Evolutionary conservation across 1,140 invertebrate species (phyloP).

Genomic region (Ridgeia piscesae): DNA sequence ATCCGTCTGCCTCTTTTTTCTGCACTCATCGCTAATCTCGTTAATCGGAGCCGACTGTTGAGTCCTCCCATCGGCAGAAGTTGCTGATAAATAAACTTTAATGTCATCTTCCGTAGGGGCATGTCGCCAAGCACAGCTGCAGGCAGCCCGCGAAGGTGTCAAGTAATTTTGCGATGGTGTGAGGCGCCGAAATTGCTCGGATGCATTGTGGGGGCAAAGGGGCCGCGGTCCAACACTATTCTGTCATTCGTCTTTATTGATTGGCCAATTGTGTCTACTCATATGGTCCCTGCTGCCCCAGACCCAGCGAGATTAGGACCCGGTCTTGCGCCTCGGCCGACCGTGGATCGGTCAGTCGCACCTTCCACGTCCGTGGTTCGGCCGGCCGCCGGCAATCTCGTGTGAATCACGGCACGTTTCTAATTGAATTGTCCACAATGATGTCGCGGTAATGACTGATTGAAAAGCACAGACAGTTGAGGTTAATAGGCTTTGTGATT

Average conservation of each 20-base stretch:
- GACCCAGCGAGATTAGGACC: background rate
- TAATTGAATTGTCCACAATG: constrained; percentile 6
- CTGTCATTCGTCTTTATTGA: constrained; percentile 5
- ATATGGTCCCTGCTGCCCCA: background rate
- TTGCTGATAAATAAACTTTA: background rate
- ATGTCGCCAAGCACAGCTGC: constrained; percentile 7
- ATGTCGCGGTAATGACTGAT: background rate
- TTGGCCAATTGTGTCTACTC: background rate
- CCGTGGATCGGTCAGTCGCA: background rate
- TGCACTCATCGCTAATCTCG: background rate
- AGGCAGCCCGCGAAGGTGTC: background rate
- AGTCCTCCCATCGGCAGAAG: background rate
- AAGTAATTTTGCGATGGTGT: constrained; percentile 20
- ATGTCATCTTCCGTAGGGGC: background rate
- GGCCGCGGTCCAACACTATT: background rate
- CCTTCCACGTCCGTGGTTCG: background rate
- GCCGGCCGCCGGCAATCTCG: background rate
- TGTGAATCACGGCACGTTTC: background rate
- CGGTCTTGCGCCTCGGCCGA: background rate
- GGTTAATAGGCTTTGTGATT: constrained; percentile 1
- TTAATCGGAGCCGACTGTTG: background rate
- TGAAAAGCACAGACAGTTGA: background rate
- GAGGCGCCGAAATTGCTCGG: constrained; percentile 1
- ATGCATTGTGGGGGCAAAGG: background rate
- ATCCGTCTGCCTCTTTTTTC: background rate